Conservation (phyloP, 2,888 invertebrate genomes). For the Mimachlamys varia region DNA sequence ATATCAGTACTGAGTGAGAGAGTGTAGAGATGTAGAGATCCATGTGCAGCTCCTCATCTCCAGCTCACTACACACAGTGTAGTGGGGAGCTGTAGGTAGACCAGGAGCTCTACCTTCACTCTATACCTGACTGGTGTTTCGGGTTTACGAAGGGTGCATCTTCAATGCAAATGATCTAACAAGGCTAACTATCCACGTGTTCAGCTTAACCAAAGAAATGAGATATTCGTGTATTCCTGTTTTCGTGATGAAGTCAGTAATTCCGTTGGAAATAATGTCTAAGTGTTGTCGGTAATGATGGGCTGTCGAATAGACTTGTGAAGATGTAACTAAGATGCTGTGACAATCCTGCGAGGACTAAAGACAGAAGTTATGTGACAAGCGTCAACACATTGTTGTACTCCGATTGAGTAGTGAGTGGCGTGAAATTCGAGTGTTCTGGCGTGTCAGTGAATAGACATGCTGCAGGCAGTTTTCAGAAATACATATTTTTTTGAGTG, state of each 20-base stretch:
- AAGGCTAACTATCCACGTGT: background rate
- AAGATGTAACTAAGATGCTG: background rate
- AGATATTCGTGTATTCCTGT: background rate
- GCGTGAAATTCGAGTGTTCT: background rate
- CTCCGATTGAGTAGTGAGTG: background rate
- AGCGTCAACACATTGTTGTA: background rate
- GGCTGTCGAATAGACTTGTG: background rate
- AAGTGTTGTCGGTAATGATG: background rate
- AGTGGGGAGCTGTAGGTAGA: slow-evolving; percentile 24
- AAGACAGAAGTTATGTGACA: slow-evolving; percentile 6
- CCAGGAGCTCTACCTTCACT: background rate
- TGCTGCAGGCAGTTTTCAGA: background rate
- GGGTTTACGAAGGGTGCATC: background rate
- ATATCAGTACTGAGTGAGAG: slow-evolving; percentile 31
- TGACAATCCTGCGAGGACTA: background rate
- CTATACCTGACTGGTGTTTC: background rate
- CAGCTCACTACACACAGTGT: background rate
- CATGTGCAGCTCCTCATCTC: background rate
- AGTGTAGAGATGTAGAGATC: slow-evolving; percentile 6
- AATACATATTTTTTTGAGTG: slow-evolving; percentile 36
- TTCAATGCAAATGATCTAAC: slow-evolving; percentile 18
- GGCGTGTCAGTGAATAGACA: background rate
- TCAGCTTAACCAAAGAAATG: background rate
- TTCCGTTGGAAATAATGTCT: background rate
- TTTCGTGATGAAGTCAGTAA: slow-evolving; percentile 1